Conservation (phyloP, 2,888 invertebrate genomes). For the Ecdyonurus torrentis region DNA sequence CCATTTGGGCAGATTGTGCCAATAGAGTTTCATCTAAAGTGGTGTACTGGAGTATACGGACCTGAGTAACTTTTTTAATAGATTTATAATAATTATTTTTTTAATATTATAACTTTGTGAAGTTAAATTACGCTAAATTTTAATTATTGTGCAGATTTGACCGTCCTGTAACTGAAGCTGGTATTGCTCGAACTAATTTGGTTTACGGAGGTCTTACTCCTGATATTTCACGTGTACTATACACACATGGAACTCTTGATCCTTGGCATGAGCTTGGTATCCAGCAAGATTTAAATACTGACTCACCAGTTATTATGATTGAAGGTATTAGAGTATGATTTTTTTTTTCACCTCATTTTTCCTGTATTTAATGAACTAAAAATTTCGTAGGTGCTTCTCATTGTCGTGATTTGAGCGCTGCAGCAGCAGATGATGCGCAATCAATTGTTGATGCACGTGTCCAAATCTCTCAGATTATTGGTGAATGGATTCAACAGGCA, state of each 20-base stretch:
- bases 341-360: neutral
- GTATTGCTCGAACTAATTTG: slow-evolving; percentile 3
- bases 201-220: slow-evolving; percentile 25
- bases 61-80: slow-evolving; percentile 14
- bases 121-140: neutral
- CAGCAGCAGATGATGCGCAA: neutral
- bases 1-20: slow-evolving; percentile 26
- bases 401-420: neutral
- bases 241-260: slow-evolving; percentile 31
- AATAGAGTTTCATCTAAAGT: slow-evolving; percentile 22
- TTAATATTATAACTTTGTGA: neutral
- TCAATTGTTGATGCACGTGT: neutral
- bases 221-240: slow-evolving; percentile 24
- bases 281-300: slow-evolving; percentile 20
- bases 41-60: slow-evolving; percentile 24
- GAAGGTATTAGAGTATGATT: slow-evolving; percentile 23
- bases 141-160: slow-evolving; percentile 1
- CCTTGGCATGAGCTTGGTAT: slow-evolving; percentile 33
- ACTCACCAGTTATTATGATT: slow-evolving; percentile 26
- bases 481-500: neutral
- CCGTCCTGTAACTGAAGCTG: neutral
- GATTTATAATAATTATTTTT: slow-evolving; percentile 11
- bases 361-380: neutral
- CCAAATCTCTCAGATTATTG: neutral
- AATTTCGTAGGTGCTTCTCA: neutral